Percentiles rank a stretch among this genome's conserved stretches.
These are phyloP conservation scores for Lysandra bellargus DNA, from an alignment of 2,888 invertebrate genomes.

Conservation along the genomic window DNA sequence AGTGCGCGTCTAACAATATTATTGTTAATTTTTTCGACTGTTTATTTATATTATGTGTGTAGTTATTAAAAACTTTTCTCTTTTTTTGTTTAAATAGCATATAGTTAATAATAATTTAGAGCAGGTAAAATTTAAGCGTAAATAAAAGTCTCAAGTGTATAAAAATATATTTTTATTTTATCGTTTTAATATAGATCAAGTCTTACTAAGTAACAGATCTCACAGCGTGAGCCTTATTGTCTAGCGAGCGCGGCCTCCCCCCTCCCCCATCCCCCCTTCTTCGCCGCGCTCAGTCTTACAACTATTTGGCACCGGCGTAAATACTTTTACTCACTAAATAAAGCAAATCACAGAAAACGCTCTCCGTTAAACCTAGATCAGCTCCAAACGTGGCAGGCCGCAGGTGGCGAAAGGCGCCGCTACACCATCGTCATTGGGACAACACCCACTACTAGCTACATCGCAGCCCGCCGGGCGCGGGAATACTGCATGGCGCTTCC, in stretches of 20 bases:
- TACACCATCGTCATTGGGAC: not conserved
- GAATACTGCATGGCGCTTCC: not conserved
- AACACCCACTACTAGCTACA: not conserved
- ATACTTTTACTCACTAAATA: slow-evolving; percentile 27
- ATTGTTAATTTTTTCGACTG: no score
- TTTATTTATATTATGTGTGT: no score
- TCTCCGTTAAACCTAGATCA: slow-evolving; percentile 7
- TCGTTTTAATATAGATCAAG: slow-evolving; percentile 43
- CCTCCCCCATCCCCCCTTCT: not conserved
- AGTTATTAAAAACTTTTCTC: not conserved
- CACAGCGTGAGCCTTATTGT: slow-evolving; percentile 32
- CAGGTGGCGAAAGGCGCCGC: not conserved
- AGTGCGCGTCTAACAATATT: no score
- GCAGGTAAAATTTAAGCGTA: slow-evolving; percentile 30
- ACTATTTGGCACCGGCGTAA: slow-evolving; percentile 48
- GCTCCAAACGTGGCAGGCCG: not conserved
- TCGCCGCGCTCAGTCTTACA: slow-evolving; percentile 39
- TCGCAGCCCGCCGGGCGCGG: not conserved
- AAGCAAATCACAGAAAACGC: slow-evolving; percentile 38
- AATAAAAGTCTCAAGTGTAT: slow-evolving; percentile 40
- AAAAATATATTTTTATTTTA: slow-evolving; percentile 46
- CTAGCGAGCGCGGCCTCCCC: slow-evolving; percentile 26
- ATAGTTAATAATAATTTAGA: not conserved
- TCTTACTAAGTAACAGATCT: slow-evolving; percentile 32
- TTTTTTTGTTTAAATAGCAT: not conserved